Conservation (phyloP, 2,888 invertebrate species). For the Thecophora atra region DNA sequence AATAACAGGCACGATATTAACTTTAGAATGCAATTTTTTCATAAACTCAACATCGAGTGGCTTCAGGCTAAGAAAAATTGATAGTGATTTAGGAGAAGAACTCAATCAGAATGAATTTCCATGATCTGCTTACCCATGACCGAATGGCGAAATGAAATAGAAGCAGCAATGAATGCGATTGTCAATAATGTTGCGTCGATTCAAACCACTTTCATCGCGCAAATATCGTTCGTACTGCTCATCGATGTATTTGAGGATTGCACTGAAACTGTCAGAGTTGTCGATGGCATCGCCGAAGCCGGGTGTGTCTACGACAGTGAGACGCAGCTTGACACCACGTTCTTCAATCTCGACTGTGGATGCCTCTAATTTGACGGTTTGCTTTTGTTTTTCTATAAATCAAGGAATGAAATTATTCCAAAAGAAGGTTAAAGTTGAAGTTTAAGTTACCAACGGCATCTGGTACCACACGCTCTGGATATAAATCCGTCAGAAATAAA, state of each 20-base stretch:
- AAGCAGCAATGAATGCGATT: slow-evolving; percentile 98
- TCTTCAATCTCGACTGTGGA: slow-evolving; percentile 98
- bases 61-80: slow-evolving; percentile 74
- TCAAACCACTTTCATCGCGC: slow-evolving; percentile 93
- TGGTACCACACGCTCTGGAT: slow-evolving; percentile 90
- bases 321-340: slow-evolving; percentile 88
- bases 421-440: background rate
- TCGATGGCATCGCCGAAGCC: slow-evolving; percentile 96
- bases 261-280: slow-evolving; percentile 89
- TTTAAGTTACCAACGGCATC: slow-evolving; percentile 81
- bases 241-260: slow-evolving; percentile 96
- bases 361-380: slow-evolving; percentile 93
- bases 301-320: slow-evolving; percentile 95
- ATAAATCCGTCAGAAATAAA: slow-evolving; percentile 92
- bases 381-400: slow-evolving; percentile 82
- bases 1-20: slow-evolving; percentile 97
- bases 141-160: slow-evolving; percentile 96
- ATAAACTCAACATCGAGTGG: slow-evolving; percentile 95
- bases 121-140: slow-evolving; percentile 81
- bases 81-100: background rate
- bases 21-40: slow-evolving; percentile 95
- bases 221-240: slow-evolving; percentile 94
- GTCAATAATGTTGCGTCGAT: slow-evolving; percentile 95
- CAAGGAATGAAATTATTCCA: background rate
- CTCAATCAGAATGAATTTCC: background rate